Evolutionary conservation across 1,140 invertebrate species (phyloP), one percentile per base, ranked within the genome.

Genomic region (Schlechtendalia chinensis): DNA sequence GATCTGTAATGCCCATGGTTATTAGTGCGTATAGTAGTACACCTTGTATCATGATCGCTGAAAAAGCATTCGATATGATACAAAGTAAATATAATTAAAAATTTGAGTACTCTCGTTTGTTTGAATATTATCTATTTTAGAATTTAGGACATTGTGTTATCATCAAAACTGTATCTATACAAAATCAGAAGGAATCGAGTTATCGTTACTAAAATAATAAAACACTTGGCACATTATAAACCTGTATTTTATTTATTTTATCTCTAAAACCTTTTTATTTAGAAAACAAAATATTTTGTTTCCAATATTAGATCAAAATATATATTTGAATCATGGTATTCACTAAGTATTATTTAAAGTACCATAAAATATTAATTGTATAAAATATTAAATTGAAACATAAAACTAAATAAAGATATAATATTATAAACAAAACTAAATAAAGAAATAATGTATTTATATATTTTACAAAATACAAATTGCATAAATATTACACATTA

Each of bases 41-140:
- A 5, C 88, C 90, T 0, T 86, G 86, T 5, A 90, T 91, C 10
- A 91, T 92, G 91, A 90, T 92, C 45, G 91, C 87, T 1, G 91
- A 92, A 84, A 91, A 90, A 84, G 90, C 87, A 1, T 86, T 89
- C 39, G 90, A 91, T 84, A 85, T 91, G 82, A 89, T 92, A 39
- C 89, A 89, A 81, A 84, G 87, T 54, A 81, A 59, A 63, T 79
- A 79, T n/a, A 50, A 50, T 22, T 69, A 50, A 69, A 8, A 24
- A 4, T 14, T 4, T n/a, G 19, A 39, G 8, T n/a, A 39, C 32
- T 22, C 10, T 8, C 11, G 19, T 56, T 56, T 56, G 5, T 22
- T 47, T 22, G 4, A 67, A 67, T 67, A 67, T 45, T 39, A 39
- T 39, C 32, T 24, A 5, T 45, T 45, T 67, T 39, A 22, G 11